Evolutionary conservation across 2,888 invertebrate genomes (phyloP), one percentile per base, ranked within the genome.

Genomic region (Apamea sordens): DNA sequence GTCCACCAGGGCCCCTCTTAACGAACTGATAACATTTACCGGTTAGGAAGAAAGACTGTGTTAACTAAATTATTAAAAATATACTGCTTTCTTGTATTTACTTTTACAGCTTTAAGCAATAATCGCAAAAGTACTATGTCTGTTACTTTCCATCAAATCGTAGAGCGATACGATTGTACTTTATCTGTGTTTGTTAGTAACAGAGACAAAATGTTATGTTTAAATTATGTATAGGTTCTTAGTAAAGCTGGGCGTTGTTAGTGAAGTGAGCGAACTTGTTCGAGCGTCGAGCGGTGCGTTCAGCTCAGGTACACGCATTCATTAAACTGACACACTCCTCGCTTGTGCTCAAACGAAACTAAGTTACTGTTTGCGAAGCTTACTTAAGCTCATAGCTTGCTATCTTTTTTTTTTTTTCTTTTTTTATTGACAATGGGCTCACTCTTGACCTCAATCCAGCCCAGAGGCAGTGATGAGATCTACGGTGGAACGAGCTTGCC

Each of bases 251-350:
- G 32, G 21, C 53, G 44, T 56, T 21, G 36, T 79, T 50, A 64
- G 56, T 7, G 61, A 79, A 64, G 41, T 18, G 64, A n/a, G 59
- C 21, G 36, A 47, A 64, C 64, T 65, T 13, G 24, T n/a, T 65
- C 8, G 24, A 44, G 80, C 18, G 11, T 65, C 8, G 24, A 44
- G 80, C 18, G 11, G 32, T 18, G 41, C 47, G 47, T 18, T 36
- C 28, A 44, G 61, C 47, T 56, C 13, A 8, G 15, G 24, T 72
- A 44, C 18, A 44, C 56, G n/a, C 36, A n/a, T n/a, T 71, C 3
- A 61, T 71, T 61, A 36, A 36, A n/a, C 71, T 18, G 59, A 18
- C 18, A 56, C 18, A 13, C 64, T 32, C 24, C 44, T 63, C 24
- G 32, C 28, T 32, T 53, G 24, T 47, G 18, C 28, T 32, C 32